A percentile compares a stretch with the other conserved stretches of the same genome.
These are phyloP conservation scores for Enchytraeus crypticus DNA, from an alignment of 2,888 invertebrate species.

Conservation along the genomic window DNA sequence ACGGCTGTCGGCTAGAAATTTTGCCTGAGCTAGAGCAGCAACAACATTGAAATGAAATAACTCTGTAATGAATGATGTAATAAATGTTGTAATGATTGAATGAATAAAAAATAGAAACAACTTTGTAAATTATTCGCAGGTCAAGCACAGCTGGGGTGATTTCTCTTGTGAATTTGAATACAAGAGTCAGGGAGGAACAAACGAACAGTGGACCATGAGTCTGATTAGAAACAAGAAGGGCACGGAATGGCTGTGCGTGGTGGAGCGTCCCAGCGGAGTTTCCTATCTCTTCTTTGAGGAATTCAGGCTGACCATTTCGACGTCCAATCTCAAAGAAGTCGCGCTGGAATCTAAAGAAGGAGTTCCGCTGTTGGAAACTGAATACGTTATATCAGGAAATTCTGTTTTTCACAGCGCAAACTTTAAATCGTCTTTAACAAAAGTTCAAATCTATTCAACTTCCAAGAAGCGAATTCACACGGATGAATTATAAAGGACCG, in stretches of 20 bases:
- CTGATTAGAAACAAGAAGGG: neutral
- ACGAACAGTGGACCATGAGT: constrained; percentile 23
- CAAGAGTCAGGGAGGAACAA: constrained; percentile 31
- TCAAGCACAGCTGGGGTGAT: neutral
- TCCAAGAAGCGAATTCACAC: neutral
- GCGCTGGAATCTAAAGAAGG: constrained; percentile 3
- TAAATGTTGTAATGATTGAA: too few species aligned
- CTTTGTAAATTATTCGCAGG: neutral
- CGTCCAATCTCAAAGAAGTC: constrained; percentile 1
- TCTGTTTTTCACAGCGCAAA: neutral
- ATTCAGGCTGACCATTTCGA: neutral
- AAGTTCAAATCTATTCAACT: constrained; percentile 10
- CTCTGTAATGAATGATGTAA: too few species aligned
- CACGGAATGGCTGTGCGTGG: constrained; percentile 8
- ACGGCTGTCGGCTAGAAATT: too few species aligned
- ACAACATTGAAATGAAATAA: too few species aligned
- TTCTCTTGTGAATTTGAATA: constrained; percentile 28
- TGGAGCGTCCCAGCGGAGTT: constrained; percentile 12
- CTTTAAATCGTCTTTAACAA: constrained; percentile 11
- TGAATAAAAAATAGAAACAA: neutral
- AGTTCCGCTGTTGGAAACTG: neutral
- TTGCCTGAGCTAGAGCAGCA: too few species aligned
- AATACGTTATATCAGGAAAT: neutral
- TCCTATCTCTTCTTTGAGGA: constrained; percentile 21
- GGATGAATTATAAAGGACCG: neutral